Conservation (phyloP, 2,113 vertebrate genomes). For the Pteronura brasiliensis region DNA sequence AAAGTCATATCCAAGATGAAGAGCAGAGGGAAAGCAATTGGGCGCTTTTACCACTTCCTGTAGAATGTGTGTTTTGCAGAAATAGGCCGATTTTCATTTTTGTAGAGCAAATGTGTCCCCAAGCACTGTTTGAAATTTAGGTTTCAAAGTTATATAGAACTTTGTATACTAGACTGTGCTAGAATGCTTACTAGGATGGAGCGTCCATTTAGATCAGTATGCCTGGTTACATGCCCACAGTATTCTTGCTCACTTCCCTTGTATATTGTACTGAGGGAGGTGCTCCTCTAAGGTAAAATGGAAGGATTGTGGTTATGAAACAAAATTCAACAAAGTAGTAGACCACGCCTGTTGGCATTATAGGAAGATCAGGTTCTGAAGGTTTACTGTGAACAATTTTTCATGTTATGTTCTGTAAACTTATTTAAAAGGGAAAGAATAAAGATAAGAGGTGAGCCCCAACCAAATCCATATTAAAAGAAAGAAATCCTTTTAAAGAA, state of each 20-base stretch:
- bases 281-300: neutral
- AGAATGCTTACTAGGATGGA: neutral
- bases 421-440: neutral
- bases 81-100: neutral
- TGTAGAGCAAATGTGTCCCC: neutral
- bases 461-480: neutral
- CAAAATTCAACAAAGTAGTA: neutral
- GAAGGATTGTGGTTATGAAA: neutral
- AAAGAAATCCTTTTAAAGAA: neutral
- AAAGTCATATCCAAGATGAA: neutral
- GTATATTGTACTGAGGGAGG: neutral
- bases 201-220: neutral
- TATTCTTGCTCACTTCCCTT: neutral
- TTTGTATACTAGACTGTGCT: neutral
- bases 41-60: rapidly evolving
- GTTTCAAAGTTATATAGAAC: neutral
- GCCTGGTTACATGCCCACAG: neutral
- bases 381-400: neutral
- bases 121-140: neutral
- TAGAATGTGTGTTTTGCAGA: neutral
- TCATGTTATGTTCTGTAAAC: neutral
- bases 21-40: neutral
- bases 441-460: neutral
- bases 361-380: neutral
- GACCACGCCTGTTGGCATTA: neutral